Evolutionary conservation across 2,113 vertebrate species (phyloP).

Genomic region (Calidris pugnax): DNA sequence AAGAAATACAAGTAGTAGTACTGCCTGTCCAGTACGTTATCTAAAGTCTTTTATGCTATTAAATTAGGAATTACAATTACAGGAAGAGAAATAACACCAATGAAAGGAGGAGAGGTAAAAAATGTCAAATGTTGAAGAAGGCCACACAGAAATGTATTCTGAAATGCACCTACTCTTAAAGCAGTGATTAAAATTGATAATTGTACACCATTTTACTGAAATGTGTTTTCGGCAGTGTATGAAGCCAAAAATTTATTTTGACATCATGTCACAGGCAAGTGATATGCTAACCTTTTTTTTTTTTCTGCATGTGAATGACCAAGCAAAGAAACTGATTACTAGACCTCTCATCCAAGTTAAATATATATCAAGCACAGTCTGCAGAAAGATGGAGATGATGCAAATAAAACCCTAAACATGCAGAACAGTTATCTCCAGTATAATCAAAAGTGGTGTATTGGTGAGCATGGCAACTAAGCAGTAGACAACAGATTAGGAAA

Average conservation of each 20-base stretch:
- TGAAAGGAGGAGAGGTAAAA: not conserved
- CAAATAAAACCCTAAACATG: not conserved
- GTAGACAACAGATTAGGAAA: not conserved
- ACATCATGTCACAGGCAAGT: not conserved
- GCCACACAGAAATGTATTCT: not conserved
- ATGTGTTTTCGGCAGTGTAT: not conserved
- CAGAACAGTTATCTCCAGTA: not conserved
- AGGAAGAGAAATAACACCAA: not conserved
- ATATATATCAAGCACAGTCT: not conserved
- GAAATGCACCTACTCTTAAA: not conserved
- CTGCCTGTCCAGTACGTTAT: not conserved
- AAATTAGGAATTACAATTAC: not conserved
- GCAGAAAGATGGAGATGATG: not conserved
- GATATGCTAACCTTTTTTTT: not conserved
- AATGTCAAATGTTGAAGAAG: not conserved
- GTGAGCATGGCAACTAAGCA: not conserved
- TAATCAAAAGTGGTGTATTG: not conserved
- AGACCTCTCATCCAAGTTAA: not conserved
- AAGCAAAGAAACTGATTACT: not conserved
- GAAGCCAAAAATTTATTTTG: not conserved
- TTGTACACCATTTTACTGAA: not conserved
- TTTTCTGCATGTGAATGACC: not conserved
- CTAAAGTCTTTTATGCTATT: not conserved
- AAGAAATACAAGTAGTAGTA: not conserved
- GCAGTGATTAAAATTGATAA: fast-evolving